phyloP scores from a whole-genome alignment of 2,888 invertebrate genomes.

The Leptarthrus brevirostris region DNA sequence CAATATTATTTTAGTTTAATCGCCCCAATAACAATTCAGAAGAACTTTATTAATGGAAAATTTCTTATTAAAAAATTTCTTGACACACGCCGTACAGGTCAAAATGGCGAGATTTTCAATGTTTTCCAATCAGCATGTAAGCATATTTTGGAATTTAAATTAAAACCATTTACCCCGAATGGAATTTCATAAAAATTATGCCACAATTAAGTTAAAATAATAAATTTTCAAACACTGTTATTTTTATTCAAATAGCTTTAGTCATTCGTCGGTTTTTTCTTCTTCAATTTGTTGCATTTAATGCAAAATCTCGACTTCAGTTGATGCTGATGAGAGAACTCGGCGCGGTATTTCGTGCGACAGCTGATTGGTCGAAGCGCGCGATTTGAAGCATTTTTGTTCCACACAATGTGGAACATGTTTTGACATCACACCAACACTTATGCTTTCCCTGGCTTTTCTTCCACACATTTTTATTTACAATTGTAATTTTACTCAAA shows the following conservation, averaged over 20 bases:
- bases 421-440: too few species aligned
- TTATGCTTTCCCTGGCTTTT: too few species aligned
- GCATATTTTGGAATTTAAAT: constrained; percentile 51
- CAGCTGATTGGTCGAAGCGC: constrained; percentile 59
- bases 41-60: constrained; percentile 45
- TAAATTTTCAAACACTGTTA: constrained; percentile 32
- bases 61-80: constrained; percentile 50
- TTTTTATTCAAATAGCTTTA: constrained; percentile 32
- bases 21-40: neutral
- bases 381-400: too few species aligned
- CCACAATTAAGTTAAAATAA: constrained; percentile 48
- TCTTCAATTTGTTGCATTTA: constrained; percentile 52
- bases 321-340: constrained; percentile 52
- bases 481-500: too few species aligned
- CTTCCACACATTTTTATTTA: too few species aligned
- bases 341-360: constrained; percentile 56
- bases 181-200: constrained; percentile 50
- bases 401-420: too few species aligned
- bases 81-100: constrained; percentile 51
- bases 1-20: neutral
- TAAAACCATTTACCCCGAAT: constrained; percentile 26
- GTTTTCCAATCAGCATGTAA: constrained; percentile 50
- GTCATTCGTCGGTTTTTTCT: constrained; percentile 31
- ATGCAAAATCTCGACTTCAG: constrained; percentile 52
- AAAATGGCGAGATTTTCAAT: constrained; percentile 54